Conservation (phyloP, 1,140 invertebrate genomes). For the Drosophila arawakana region DNA sequence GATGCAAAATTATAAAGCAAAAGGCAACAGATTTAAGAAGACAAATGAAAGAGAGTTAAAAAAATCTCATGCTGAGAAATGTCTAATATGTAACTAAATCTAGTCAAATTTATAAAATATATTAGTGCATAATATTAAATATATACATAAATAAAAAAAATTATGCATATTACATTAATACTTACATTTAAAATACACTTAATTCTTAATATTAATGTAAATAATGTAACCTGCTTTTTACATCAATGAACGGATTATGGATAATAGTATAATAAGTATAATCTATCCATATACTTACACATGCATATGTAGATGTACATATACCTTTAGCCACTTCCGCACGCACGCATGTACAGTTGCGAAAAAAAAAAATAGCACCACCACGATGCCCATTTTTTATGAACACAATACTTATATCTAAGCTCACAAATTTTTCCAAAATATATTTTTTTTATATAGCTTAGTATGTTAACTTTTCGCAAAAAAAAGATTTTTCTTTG, state of each 20-base stretch:
- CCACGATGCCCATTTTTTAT: too few relatives aligned
- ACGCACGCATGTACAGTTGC: neutral
- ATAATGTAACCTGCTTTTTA: conserved; percentile 23
- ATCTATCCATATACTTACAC: conserved; percentile 6
- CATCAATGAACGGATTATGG: neutral
- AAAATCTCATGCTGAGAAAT: conserved; percentile 20
- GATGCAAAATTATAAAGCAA: conserved; percentile 12
- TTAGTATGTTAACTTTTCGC: too few relatives aligned
- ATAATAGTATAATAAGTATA: neutral
- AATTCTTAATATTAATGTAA: conserved; percentile 30
- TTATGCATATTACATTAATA: conserved; percentile 1
- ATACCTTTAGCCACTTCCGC: neutral
- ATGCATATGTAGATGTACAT: conserved; percentile 2
- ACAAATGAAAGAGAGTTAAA: neutral
- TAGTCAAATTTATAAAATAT: conserved; percentile 53
- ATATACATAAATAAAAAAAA: conserved; percentile 20
- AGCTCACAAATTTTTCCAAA: too few relatives aligned
- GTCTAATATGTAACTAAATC: conserved; percentile 37
- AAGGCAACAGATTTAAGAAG: too few relatives aligned
- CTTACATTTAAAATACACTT: conserved; percentile 5
- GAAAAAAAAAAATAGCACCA: too few relatives aligned
- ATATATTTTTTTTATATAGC: too few relatives aligned
- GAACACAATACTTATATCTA: too few relatives aligned
- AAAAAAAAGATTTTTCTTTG: too few relatives aligned
- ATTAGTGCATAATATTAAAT: neutral